Base-by-base conservation (phyloP, 2,888 invertebrate genomes). In the Orthosia gothica region DNA sequence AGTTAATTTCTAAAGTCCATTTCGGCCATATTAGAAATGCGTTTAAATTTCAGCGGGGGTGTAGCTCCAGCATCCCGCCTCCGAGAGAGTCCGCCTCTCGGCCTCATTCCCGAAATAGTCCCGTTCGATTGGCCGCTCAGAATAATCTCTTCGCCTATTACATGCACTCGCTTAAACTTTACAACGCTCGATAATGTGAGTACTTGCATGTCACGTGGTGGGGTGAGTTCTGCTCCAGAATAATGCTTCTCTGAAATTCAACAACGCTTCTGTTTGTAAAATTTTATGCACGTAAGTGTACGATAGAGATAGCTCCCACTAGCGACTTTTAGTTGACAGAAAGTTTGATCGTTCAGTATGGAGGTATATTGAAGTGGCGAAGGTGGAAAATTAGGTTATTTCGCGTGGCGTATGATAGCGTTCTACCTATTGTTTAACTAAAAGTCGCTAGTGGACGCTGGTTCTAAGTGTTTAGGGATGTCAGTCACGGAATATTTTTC, bases 91-190 rank as follows among this genome's bases (percentile, higher is more conserved):
- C 93, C 94, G 94, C 95, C 95, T 94, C 93, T 91, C 88, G 90
- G 79, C 87, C 88, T 89, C 84, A 91, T 91, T 93, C 92, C 92
- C 91, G 86, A 92, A 94, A 93, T 92, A 93, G 90, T 90, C 90
- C 88, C 91, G 73, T 89, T 89, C 90, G 91, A 96, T 96, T 96
- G 96, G 96, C 91, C 88, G 93, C 87, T 87, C 84, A 78, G 87
- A 87, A 88, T 91, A 91, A 92, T 92, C 92, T 92, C 89, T 88
- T 94, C 90, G 89, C 92, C 94, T 94, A 94, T 94, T 91, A 93
- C 88, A 90, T 89, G 87, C 87, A 88, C 77, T 84, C 84, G 84
- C 84, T 89, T 87, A 84, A 88, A 89, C 79, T 89, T 82, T 84
- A 87, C 84, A 86, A 75, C 78, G 71, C 69, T 82, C 74, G 67